Conservation (phyloP, 2,888 invertebrate species). For the Orthonevra nobilis region DNA sequence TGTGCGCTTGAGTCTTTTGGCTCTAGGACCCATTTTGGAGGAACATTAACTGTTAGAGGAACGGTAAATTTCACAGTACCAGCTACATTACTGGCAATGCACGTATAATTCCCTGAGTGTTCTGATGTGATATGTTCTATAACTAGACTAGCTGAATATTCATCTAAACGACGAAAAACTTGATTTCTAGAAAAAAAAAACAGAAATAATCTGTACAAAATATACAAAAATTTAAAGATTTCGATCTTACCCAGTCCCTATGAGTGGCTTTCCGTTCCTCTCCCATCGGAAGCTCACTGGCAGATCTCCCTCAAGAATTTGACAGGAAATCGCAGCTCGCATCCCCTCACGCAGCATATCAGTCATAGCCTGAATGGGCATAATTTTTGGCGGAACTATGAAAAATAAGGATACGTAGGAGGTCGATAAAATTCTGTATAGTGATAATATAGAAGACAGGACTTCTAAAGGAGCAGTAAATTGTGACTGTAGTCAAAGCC, state of each 20-base stretch:
- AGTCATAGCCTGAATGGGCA: constrained; percentile 91
- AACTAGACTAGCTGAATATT: constrained; percentile 91
- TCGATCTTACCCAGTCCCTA: constrained; percentile 82
- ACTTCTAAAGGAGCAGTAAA: too few species aligned
- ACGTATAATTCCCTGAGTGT: constrained; percentile 95
- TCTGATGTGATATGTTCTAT: constrained; percentile 92
- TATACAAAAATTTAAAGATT: neutral
- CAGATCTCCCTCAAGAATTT: constrained; percentile 94
- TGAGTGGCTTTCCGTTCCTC: constrained; percentile 90
- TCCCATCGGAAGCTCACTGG: constrained; percentile 96
- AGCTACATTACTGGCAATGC: constrained; percentile 91
- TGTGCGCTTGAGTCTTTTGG: constrained; percentile 91
- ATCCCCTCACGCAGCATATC: constrained; percentile 90
- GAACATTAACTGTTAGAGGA: constrained; percentile 91
- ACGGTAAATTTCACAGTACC: constrained; percentile 89
- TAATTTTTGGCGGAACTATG: constrained; percentile 90
- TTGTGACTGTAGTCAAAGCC: too few species aligned
- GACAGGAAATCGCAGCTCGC: constrained; percentile 93
- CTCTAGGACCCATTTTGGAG: constrained; percentile 93
- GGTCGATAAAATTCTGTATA: too few species aligned
- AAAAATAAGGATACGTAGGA: too few species aligned
- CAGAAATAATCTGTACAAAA: neutral
- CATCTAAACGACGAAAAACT: constrained; percentile 86
- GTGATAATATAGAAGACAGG: too few species aligned
- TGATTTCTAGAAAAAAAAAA: constrained; percentile 78